phyloP scores from a whole-genome alignment of 2,113 vertebrate species.

The Laticauda laticaudata region DNA sequence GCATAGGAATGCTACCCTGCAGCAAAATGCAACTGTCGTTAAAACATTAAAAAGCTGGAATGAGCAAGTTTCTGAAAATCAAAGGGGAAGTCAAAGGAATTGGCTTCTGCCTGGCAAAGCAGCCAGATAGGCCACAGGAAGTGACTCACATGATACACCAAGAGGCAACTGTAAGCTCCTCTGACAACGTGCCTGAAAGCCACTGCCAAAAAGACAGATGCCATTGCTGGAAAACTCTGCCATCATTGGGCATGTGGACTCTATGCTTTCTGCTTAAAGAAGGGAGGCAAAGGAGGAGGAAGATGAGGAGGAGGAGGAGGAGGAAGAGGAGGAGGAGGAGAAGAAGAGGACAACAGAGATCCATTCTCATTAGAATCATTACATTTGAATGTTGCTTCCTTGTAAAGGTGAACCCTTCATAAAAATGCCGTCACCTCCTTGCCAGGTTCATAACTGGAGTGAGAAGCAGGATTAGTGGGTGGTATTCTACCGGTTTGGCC shows the following conservation, averaged over 20 bases:
- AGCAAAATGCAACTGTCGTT: slow-evolving; percentile 30
- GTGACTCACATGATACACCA: slow-evolving; percentile 71
- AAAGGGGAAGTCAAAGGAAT: slow-evolving; percentile 71
- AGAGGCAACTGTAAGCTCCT: slow-evolving; percentile 74
- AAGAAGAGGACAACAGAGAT: slow-evolving; percentile 48
- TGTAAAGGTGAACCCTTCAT: neutral
- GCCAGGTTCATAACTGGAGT: neutral
- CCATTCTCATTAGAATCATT: slow-evolving; percentile 45
- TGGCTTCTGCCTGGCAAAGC: slow-evolving; percentile 65
- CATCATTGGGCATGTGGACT: slow-evolving; percentile 77
- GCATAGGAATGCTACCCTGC: neutral
- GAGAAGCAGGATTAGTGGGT: neutral
- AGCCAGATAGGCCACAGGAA: slow-evolving; percentile 71
- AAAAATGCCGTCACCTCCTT: neutral
- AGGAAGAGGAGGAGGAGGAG: neutral
- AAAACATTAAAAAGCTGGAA: slow-evolving; percentile 20
- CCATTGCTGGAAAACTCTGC: slow-evolving; percentile 75
- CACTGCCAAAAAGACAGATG: slow-evolving; percentile 81
- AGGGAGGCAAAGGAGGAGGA: slow-evolving; percentile 52
- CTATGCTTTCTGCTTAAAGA: slow-evolving; percentile 68
- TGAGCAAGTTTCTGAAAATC: slow-evolving; percentile 58
- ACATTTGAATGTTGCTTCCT: slow-evolving; percentile 34
- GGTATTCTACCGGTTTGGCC: no score
- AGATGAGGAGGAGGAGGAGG: slow-evolving; percentile 53
- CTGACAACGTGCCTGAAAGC: slow-evolving; percentile 68